Base-by-base conservation (phyloP, 35 echinoderm and acorn worm species). In the Patiria miniata region DNA sequence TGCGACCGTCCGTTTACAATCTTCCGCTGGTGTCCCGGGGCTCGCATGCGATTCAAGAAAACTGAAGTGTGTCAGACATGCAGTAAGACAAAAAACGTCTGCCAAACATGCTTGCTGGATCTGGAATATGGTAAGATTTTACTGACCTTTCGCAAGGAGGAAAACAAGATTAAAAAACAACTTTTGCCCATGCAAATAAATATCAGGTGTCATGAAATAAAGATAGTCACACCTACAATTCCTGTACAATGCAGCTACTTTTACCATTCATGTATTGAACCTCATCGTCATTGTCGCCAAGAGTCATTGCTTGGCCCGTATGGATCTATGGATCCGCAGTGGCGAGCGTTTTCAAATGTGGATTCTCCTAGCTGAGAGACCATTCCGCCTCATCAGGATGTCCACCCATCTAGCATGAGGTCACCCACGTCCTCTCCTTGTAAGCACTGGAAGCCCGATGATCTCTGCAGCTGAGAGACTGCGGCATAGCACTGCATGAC, bases 21-120 rank as follows among this genome's bases (percentile, higher is more conserved):
- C 73, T 99, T 99, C 79, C 89, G 96, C 8, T 99, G 96, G 96
- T 99, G 96, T 80, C 96, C 96, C 68, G 96, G 96, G 8, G 96
- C 96, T 19, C 78, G 96, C 14, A 99, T 99, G 96, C 52, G 96
- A 16, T 99, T 99, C 61, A 99, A 99, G 86, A 99, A 99, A 83
- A 99, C 96, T 53, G 96, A 99, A 77, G 90, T 99, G 8, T 99
- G 96, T 54, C 96, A 99, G 87, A 99, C 96, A 12, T 94, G 96
- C 44, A 99, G 96, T 52, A 99, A 99, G 54, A 85, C 94, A 36
- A 99, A 99, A 51, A 99, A 99, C 56, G 85, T 94, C 22, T 99
- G 96, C 42, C 96, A 99, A 87, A 99, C 96, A 34, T 99, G 96
- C 77, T 77, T 99, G 8, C 79, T 99, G 37, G 96, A 99, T 89